Evolutionary conservation across 2,113 vertebrate species (phyloP).

Genomic region (Ondatra zibethicus): DNA sequence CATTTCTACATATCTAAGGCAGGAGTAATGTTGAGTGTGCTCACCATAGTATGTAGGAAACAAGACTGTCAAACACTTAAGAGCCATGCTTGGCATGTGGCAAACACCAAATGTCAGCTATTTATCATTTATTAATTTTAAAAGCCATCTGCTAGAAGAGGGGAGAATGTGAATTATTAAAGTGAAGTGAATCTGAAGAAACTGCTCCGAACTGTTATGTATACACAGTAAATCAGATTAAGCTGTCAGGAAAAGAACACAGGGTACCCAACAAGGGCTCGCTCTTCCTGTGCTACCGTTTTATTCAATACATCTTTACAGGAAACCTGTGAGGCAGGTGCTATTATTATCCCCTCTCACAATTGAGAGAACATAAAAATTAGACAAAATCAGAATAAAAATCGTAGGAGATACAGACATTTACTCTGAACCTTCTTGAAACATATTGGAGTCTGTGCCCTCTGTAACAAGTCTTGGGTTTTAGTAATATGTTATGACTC

Average conservation of each 20-base stretch:
- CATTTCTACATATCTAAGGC: neutral
- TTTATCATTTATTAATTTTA: constrained; percentile 23
- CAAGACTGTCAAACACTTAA: neutral
- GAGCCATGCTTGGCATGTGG: neutral
- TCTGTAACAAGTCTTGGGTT: neutral
- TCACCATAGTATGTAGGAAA: neutral
- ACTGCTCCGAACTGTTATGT: neutral
- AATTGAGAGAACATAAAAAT: neutral
- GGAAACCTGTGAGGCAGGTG: neutral
- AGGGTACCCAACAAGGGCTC: neutral
- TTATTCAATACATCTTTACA: neutral
- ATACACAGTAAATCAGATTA: neutral
- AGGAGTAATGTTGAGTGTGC: neutral
- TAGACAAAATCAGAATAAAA: neutral
- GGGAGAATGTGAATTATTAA: neutral
- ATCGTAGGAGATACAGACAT: neutral
- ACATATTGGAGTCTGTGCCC: neutral
- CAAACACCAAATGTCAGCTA: neutral
- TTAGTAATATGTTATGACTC: neutral
- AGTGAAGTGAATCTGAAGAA: neutral
- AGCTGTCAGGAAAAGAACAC: neutral
- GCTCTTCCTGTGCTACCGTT: neutral
- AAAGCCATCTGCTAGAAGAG: neutral
- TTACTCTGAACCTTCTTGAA: neutral
- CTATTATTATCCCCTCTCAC: neutral